A percentile compares a stretch with the other conserved stretches of the same genome.
phyloP scores from a whole-genome alignment of 2,888 invertebrate genomes.

The Tipula lateralis region DNA sequence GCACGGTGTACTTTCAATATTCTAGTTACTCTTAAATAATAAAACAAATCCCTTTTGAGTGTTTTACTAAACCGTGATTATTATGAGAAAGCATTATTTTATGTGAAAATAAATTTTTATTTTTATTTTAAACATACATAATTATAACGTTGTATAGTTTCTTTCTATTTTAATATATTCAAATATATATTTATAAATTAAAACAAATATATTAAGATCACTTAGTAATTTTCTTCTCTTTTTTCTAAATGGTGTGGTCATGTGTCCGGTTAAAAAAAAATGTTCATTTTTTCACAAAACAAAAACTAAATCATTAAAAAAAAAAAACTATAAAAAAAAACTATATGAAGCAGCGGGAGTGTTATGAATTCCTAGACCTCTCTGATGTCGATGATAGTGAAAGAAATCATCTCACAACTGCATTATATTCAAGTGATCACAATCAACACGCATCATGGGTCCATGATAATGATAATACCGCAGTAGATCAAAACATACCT shows the following conservation, averaged over 20 bases:
- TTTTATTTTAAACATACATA: neutral
- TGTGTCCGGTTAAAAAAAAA: slow-evolving; percentile 25
- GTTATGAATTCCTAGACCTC: slow-evolving; percentile 69
- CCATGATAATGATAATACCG: slow-evolving; percentile 25
- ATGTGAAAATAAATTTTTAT: neutral
- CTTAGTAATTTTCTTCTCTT: slow-evolving; percentile 28
- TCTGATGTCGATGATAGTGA: slow-evolving; percentile 67
- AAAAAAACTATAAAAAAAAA: neutral
- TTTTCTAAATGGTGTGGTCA: slow-evolving; percentile 20
- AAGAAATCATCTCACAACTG: slow-evolving; percentile 58
- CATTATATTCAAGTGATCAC: slow-evolving; percentile 52
- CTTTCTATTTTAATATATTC: neutral
- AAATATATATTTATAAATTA: neutral
- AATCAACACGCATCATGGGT: slow-evolving; percentile 38
- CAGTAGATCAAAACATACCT: slow-evolving; percentile 20
- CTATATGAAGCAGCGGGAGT: slow-evolving; percentile 29
- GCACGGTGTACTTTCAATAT: too few relatives aligned
- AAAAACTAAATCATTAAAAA: slow-evolving; percentile 3
- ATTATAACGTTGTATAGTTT: neutral
- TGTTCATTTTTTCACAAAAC: neutral
- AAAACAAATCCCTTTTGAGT: neutral
- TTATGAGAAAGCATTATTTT: neutral
- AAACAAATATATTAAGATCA: slow-evolving; percentile 9
- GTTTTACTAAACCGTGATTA: neutral
- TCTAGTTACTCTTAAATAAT: neutral